Base-by-base conservation (phyloP, 1,140 invertebrate species). In the Paramacrobiotus metropolitanus region DNA sequence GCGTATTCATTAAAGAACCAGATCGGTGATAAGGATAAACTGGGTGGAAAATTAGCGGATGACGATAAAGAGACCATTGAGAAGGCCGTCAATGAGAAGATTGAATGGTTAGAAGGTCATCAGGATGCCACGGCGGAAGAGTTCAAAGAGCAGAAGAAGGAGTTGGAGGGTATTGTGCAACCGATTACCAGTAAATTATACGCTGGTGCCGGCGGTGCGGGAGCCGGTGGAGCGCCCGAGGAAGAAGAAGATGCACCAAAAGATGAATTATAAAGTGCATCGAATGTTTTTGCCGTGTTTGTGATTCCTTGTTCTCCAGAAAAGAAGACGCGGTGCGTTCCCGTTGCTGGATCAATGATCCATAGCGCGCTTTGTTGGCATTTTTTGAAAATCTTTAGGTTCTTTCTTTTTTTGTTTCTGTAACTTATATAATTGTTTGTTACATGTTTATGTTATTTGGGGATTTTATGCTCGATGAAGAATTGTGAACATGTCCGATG, bases 1-100 rank as follows among this genome's bases (percentile, higher is more conserved):
- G 89, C 90, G 0, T 99, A 99, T 72, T 89, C 88, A 4, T 78
- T 99, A 30, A 99, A 98, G 77, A 97, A 94, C 74, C 95, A 99
- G 73, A 77, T 99, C 24, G 79, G 78, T 44, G 94, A 99, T 71
- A 98, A 98, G 74, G 94, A 98, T 65, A 98, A 98, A 75, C 80
- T 98, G 24, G 94, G 93, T 24, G 80, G 85, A 31, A 98, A 98
- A 74, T 75, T 89, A 31, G 80, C 78, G 66, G 87, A 86, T 61
- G 83, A 87, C 2, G 94, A 99, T 60, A 98, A 97, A 73, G 75
- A 84, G 2, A 96, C 91, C 68, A 90, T 98, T 78, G 92, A 95
- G 71, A 83, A 69, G 29, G 88, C 87, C 24, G 86, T 97, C 67
- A 91, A 96, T 65, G 89, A 92, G 66, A 86, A 89, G 62, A 97